Percentiles rank a stretch among this genome's conserved stretches.
Evolutionary conservation across 2,888 invertebrate species (phyloP).

Genomic region (Drosophila diplacantha): DNA sequence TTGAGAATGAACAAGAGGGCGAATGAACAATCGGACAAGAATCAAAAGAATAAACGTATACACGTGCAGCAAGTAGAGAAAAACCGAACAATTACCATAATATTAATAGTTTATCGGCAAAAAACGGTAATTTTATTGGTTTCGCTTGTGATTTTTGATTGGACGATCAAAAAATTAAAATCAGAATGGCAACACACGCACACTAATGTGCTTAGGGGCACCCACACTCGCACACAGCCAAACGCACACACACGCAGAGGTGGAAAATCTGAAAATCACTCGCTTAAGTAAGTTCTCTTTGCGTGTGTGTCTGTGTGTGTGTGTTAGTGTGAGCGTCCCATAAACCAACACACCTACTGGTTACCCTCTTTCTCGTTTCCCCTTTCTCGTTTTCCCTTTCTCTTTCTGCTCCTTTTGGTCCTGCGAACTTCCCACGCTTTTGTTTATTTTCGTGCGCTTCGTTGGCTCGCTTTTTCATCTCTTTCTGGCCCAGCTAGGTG

Average conservation of each 20-base stretch:
- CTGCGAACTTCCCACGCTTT: conserved; percentile 39
- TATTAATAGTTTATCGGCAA: background rate
- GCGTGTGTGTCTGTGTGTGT: conserved; percentile 35
- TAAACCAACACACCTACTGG: conserved; percentile 47
- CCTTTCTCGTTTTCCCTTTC: background rate
- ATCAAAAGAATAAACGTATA: background rate
- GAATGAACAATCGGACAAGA: background rate
- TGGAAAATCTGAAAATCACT: conserved; percentile 68
- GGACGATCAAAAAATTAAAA: conserved; percentile 26
- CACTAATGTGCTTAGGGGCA: conserved; percentile 44
- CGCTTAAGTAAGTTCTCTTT: conserved; percentile 60
- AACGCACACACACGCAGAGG: conserved; percentile 23
- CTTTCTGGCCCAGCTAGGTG: background rate
- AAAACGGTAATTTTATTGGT: background rate
- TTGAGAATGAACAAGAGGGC: background rate
- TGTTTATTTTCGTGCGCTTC: conserved; percentile 68
- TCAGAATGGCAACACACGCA: conserved; percentile 15
- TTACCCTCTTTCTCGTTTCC: background rate
- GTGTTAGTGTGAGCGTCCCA: conserved; percentile 46
- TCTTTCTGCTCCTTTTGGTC: background rate
- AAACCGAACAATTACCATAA: background rate
- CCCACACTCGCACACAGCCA: conserved; percentile 28
- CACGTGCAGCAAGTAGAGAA: background rate
- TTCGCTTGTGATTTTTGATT: conserved; percentile 9
- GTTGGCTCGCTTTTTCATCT: conserved; percentile 54